Evolutionary conservation across 2,888 invertebrate genomes (phyloP).

Genomic region (Dromius quadrimaculatus): DNA sequence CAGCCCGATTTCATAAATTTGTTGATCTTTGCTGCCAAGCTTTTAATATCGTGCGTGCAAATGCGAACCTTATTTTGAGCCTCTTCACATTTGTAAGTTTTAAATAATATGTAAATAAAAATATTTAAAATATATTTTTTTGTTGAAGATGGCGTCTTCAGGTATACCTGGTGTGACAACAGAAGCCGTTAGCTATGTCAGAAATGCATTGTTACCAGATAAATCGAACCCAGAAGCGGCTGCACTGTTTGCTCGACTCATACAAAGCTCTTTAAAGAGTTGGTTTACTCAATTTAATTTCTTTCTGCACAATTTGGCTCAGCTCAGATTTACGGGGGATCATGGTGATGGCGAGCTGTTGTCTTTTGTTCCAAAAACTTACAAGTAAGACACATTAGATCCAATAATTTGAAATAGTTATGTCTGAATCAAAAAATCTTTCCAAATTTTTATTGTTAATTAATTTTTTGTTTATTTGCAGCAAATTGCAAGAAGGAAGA

Average conservation of each 20-base stretch:
- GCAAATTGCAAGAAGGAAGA: slow-evolving; percentile 90
- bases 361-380: slow-evolving; percentile 94
- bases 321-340: slow-evolving; percentile 91
- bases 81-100: slow-evolving; percentile 86
- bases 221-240: slow-evolving; percentile 95
- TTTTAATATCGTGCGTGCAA: slow-evolving; percentile 93
- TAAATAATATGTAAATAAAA: neutral
- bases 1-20: slow-evolving; percentile 95
- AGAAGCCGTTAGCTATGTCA: slow-evolving; percentile 92
- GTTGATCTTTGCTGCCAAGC: slow-evolving; percentile 98
- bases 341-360: slow-evolving; percentile 84
- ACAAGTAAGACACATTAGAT: no score
- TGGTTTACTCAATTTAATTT: slow-evolving; percentile 98
- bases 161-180: slow-evolving; percentile 92
- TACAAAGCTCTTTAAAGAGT: slow-evolving; percentile 92
- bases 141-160: slow-evolving; percentile 85
- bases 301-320: slow-evolving; percentile 96
- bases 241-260: slow-evolving; percentile 95
- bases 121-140: slow-evolving; percentile 25
- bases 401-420: slow-evolving; percentile 57
- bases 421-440: slow-evolving; percentile 31
- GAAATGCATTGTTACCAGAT: slow-evolving; percentile 88
- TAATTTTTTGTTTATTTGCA: slow-evolving; percentile 62
- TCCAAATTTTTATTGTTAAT: slow-evolving; percentile 5
- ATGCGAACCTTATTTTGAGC: slow-evolving; percentile 90